Evolutionary conservation across 92 coral and sea anemone species (phyloP), one percentile per base, ranked within the genome.

Genomic region (Epizoanthus rinbou): DNA sequence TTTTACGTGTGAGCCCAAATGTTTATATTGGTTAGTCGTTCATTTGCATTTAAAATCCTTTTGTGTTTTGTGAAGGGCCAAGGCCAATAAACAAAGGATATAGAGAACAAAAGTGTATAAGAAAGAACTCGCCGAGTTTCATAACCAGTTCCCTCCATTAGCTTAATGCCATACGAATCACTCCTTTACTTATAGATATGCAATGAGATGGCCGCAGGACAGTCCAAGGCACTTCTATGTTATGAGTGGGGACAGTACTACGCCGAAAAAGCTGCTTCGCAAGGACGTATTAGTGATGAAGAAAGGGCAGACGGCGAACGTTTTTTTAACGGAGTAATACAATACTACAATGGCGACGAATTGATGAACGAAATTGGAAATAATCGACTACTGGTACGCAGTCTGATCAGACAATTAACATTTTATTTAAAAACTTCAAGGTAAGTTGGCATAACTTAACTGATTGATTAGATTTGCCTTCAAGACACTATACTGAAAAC

Each of bases 241-340:
- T 74, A 74, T 63, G 64, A 53, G 7, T 56, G 80, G 80, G 64
- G 5, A 14, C 80, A 74, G 80, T 28, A 74, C n/a, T 31, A 0
- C 18, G 80, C 80, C 45, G 80, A 74, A n/a, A 74, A 74, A 64
- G 80, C 80, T 24, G 80, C 80, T 23, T 74, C 52, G 10, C 45
- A 45, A 16, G 82, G 82, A 6, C 13, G 6, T 0, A 54, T 78
- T 8, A 78, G 82, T 23, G 70, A 35, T 21, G 57, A 78, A 37
- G 82, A 78, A 14, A 4, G 7, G 2, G 59, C 62, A 14, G 71
- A 78, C 4, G 70, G 21, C 39, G 82, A 78, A 41, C 82, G 71
- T 9, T 62, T 0, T 15, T 78, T 78, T 16, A 6, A 60, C 14
- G 82, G 59, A 11, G 59, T 78, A 0, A 59, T 78, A 22, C 71